Conservation (phyloP, 2,797 vertebrate genomes). For the Lindbergichthys nudifrons region DNA sequence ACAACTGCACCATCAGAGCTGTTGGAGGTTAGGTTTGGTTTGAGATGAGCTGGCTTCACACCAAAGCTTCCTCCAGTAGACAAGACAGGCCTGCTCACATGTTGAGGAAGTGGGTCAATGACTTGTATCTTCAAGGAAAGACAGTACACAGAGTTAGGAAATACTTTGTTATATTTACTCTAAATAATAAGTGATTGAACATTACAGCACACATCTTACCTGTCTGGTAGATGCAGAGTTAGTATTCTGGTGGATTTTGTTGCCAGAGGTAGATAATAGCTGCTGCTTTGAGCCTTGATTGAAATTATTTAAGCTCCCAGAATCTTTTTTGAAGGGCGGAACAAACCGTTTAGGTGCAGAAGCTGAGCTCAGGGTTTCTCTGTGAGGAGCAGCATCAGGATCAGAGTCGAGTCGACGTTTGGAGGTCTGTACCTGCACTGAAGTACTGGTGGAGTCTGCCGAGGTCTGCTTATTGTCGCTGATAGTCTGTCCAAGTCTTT, state of each 20-base stretch:
- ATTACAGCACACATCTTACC: constrained; percentile 47
- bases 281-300: constrained; percentile 16
- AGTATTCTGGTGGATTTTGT: constrained; percentile 24
- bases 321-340: constrained; percentile 35
- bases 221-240: constrained; percentile 37
- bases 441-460: neutral
- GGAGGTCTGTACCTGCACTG: constrained; percentile 12
- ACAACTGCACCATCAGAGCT: constrained; percentile 33
- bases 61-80: constrained; percentile 19
- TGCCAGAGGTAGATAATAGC: constrained; percentile 4
- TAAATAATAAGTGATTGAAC: neutral
- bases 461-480: constrained; percentile 27
- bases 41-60: constrained; percentile 49
- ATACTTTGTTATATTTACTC: neutral
- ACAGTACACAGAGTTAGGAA: neutral
- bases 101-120: constrained; percentile 56
- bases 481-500: constrained; percentile 85
- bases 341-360: constrained; percentile 28
- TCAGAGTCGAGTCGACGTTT: neutral
- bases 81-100: constrained; percentile 34
- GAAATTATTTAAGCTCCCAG: constrained; percentile 1
- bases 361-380: constrained; percentile 1
- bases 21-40: constrained; percentile 20
- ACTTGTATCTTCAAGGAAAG: constrained; percentile 59
- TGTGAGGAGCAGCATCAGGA: constrained; percentile 4